These are phyloP conservation scores for Karalla daura DNA, from an alignment of 2,797 vertebrate genomes.

Conservation along the genomic window DNA sequence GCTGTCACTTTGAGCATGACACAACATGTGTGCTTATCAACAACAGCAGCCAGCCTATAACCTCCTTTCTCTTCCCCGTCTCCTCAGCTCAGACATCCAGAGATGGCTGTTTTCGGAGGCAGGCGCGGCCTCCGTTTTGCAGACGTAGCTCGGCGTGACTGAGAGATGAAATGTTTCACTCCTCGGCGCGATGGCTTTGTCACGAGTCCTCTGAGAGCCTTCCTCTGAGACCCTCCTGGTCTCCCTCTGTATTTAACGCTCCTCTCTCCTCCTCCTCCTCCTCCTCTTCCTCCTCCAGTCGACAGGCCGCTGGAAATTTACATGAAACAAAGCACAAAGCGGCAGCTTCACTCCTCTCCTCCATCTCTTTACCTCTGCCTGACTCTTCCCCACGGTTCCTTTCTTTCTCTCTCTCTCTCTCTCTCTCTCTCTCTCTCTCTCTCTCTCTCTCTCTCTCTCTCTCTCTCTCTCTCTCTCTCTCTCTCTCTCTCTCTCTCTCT, in stretches of 20 bases:
- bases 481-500: constrained; percentile 69
- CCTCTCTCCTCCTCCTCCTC: constrained; percentile 74
- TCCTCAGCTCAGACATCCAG: no score
- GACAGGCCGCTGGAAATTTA: constrained; percentile 68
- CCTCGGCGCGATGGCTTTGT: constrained; percentile 66
- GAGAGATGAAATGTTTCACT: no score
- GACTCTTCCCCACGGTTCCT: no score
- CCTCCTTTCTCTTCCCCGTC: no score
- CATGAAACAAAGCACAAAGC: constrained; percentile 74
- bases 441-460: constrained; percentile 33
- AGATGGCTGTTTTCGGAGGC: no score
- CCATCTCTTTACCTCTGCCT: constrained; percentile 35
- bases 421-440: constrained; percentile 67
- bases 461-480: constrained; percentile 69
- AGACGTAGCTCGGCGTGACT: no score
- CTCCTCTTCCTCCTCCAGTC: constrained; percentile 75
- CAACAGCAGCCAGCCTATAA: no score
- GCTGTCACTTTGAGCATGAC: no score
- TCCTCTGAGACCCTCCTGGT: constrained; percentile 43
- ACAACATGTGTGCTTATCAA: no score
- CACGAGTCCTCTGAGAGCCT: constrained; percentile 62
- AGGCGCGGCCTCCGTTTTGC: no score
- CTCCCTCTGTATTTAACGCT: constrained; percentile 65
- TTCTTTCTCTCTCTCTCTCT: constrained; percentile 72
- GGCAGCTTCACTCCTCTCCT: constrained; percentile 49